These are phyloP conservation scores for Epinephelus malabaricus DNA, from an alignment of 2,797 vertebrate genomes.

Conservation along the genomic window DNA sequence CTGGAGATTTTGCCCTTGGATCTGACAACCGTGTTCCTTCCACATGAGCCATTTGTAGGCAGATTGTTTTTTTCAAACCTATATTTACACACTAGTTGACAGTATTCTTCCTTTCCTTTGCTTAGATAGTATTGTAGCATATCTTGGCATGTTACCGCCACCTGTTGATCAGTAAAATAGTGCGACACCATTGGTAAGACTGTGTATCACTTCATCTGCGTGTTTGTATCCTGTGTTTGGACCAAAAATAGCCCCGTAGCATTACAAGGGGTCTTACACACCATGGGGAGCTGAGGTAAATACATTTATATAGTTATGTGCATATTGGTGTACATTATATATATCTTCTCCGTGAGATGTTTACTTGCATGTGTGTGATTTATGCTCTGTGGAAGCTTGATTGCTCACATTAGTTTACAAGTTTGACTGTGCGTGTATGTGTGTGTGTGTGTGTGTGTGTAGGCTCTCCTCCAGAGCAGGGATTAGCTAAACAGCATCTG, in stretches of 20 bases:
- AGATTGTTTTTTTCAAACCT: neutral
- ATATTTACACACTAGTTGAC: neutral
- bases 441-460: slow-evolving; percentile 27
- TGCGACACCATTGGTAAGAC: neutral
- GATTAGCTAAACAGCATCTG: slow-evolving; percentile 86
- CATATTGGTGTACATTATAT: slow-evolving; percentile 11
- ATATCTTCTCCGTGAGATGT: slow-evolving; percentile 30
- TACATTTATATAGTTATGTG: slow-evolving; percentile 25
- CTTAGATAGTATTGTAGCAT: neutral
- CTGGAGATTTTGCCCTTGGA: neutral
- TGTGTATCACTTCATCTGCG: too few species aligned
- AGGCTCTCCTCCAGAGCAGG: slow-evolving; percentile 70
- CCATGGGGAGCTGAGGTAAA: neutral
- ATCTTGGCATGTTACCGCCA: neutral
- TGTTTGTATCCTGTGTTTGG: too few species aligned
- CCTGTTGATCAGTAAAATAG: neutral
- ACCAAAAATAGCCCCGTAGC: too few species aligned
- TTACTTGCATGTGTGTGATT: slow-evolving; percentile 61
- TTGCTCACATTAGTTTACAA: slow-evolving; percentile 53
- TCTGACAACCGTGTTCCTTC: neutral
- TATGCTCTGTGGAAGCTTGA: slow-evolving; percentile 53
- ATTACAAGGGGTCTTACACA: neutral
- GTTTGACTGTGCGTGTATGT: slow-evolving; percentile 22
- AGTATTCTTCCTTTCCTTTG: neutral
- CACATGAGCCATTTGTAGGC: neutral